Evolutionary conservation across 2,797 vertebrate genomes (phyloP), one percentile per base, ranked within the genome.

Genomic region (Molossus molossus): DNA sequence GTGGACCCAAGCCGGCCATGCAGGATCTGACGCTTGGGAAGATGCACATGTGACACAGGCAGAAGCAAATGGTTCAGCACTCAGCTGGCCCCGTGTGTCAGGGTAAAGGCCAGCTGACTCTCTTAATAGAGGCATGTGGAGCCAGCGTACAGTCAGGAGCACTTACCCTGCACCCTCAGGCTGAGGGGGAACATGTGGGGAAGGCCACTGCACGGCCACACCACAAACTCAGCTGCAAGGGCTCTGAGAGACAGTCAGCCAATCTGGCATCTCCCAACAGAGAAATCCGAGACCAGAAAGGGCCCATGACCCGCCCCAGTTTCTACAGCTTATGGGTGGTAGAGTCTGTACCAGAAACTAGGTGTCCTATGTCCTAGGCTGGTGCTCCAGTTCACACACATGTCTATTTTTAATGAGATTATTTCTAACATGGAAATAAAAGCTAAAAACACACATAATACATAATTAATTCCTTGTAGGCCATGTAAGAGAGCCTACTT

Each of bases 161-260:
- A 62, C 69, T 72, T 69, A 33, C 5, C 27, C 2, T 0, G 0
- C 4, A 23, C 4, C 12, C 29, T 72, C 60, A 2, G 0, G 25
- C 40, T 53, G 58, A 40, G 0, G 0, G 29, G 69, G 1, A 45
- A 37, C 55, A 27, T 14, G 12, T 33, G 23, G 21, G 3, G 17
- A 73, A 57, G 37, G 13, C 37, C 13, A 57, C 58, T 23, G 2
- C 0, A 10, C 12, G n/a, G 13, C 57, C 69, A 69, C 20, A 50
- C 15, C 21, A 83, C 58, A 53, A 25, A 65, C 2, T 40, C 37
- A 40, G 21, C 58, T 48, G 25, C 13, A 29, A 58, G 23, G 5
- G 2, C n/a, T 86, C 6, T 11, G 55, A 48, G 65, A 72, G 60
- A 18, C 3, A 9, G 18, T 67, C 6, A 29, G 1, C 9, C 40